Conservation (phyloP, 2,797 vertebrate species). For the Schizopygopsis malacanthus region DNA sequence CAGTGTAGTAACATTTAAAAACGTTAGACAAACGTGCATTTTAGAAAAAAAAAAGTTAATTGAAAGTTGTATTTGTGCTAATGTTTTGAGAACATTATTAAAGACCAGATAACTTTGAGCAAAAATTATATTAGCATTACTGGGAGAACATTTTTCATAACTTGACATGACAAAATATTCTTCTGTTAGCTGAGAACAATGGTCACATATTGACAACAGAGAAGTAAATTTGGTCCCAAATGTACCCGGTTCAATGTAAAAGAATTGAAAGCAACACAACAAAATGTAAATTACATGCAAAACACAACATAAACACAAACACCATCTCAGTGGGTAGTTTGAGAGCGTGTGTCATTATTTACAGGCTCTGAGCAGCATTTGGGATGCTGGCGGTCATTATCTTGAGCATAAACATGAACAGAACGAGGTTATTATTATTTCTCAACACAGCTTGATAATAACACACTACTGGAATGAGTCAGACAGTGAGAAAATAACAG, state of each 20-base stretch:
- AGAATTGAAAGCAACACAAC: not conserved
- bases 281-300: slow-evolving; percentile 44
- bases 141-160: not conserved
- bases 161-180: not conserved
- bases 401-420: not conserved
- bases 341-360: slow-evolving; percentile 2
- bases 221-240: not conserved
- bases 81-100: not conserved
- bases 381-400: slow-evolving; percentile 4
- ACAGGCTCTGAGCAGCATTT: not conserved
- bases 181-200: not conserved
- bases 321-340: slow-evolving; percentile 24
- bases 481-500: not conserved
- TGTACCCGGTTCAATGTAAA: slow-evolving; percentile 20
- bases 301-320: slow-evolving; percentile 21
- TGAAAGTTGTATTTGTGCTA: not conserved
- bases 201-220: slow-evolving; percentile 3
- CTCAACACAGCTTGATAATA: slow-evolving; percentile 17
- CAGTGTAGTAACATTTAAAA: not conserved
- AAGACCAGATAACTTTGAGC: not conserved
- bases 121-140: not conserved
- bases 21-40: not conserved
- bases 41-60: not conserved
- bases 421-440: slow-evolving; percentile 16
- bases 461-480: not conserved